These are phyloP conservation scores for Acanthopleura granulata DNA, from an alignment of 2,888 invertebrate species.

Conservation along the genomic window DNA sequence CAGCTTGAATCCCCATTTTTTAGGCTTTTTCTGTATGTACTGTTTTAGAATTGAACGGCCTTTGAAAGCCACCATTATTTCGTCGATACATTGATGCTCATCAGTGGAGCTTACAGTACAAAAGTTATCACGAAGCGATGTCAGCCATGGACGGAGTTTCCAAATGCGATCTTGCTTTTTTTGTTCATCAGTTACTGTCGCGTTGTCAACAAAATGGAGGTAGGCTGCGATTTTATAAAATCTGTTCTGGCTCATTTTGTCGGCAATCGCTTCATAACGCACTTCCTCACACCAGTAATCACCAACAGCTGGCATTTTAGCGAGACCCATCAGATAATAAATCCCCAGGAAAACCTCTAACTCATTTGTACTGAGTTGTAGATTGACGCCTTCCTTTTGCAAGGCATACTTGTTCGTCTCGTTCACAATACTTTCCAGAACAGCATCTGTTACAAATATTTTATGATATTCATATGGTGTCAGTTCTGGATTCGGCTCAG, in stretches of 20 bases:
- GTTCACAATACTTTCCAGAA: neutral
- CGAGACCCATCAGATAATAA: slow-evolving; percentile 33
- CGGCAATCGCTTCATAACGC: slow-evolving; percentile 27
- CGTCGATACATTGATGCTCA: slow-evolving; percentile 49
- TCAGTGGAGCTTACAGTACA: slow-evolving; percentile 42
- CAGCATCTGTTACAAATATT: neutral
- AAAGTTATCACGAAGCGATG: slow-evolving; percentile 27
- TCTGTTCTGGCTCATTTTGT: slow-evolving; percentile 29
- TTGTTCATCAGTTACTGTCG: slow-evolving; percentile 16
- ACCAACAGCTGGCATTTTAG: slow-evolving; percentile 26
- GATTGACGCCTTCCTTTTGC: slow-evolving; percentile 21
- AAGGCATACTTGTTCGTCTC: slow-evolving; percentile 22
- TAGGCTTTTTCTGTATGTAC: slow-evolving; percentile 32
- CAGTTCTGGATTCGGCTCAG: neutral
- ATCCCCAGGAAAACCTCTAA: slow-evolving; percentile 29
- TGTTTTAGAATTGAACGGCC: slow-evolving; percentile 35
- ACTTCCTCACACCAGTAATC: neutral
- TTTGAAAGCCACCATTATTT: slow-evolving; percentile 56
- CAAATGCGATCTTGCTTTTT: slow-evolving; percentile 4
- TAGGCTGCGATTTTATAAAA: slow-evolving; percentile 24
- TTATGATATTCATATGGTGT: neutral
- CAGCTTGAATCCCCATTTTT: slow-evolving; percentile 37
- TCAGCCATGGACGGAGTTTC: slow-evolving; percentile 32
- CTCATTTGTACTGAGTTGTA: slow-evolving; percentile 22
- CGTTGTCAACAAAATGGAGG: slow-evolving; percentile 33